These are phyloP conservation scores for Edolisoma coerulescens DNA, from an alignment of 2,113 vertebrate genomes.

Conservation along the genomic window DNA sequence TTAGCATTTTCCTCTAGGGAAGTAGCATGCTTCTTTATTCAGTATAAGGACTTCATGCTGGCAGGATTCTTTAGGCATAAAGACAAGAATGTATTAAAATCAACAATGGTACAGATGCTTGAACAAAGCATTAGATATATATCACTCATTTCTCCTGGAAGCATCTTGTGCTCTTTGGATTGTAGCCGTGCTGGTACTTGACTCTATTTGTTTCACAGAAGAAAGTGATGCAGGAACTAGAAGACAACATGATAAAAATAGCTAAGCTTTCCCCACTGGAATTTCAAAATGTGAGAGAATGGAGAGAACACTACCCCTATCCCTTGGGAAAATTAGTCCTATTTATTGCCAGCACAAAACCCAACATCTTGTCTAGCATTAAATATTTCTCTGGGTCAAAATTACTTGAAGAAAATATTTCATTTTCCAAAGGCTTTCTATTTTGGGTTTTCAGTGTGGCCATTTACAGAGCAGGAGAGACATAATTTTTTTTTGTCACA, in stretches of 20 bases:
- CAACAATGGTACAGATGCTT: neutral
- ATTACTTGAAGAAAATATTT: slow-evolving; percentile 19
- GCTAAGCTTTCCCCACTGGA: neutral
- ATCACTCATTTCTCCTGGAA: slow-evolving; percentile 34
- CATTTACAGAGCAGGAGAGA: slow-evolving; percentile 21
- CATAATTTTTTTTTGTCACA: neutral
- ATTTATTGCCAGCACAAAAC: neutral
- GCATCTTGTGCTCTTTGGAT: neutral
- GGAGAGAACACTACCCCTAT: neutral
- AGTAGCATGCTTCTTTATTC: neutral
- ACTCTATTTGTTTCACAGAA: slow-evolving; percentile 10
- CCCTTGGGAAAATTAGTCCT: neutral
- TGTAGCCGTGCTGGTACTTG: neutral
- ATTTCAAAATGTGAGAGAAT: slow-evolving; percentile 8
- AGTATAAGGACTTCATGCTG: neutral
- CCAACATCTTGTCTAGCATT: neutral
- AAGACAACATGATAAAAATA: slow-evolving; percentile 3
- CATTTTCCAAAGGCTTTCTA: slow-evolving; percentile 12
- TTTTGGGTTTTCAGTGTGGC: neutral
- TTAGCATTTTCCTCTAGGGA: neutral
- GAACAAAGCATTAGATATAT: neutral
- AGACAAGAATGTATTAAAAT: neutral
- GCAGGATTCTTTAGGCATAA: neutral
- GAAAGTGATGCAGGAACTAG: neutral
- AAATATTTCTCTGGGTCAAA: slow-evolving; percentile 11